Conservation (phyloP, 1,140 invertebrate species). For the Danaus melanippus region DNA sequence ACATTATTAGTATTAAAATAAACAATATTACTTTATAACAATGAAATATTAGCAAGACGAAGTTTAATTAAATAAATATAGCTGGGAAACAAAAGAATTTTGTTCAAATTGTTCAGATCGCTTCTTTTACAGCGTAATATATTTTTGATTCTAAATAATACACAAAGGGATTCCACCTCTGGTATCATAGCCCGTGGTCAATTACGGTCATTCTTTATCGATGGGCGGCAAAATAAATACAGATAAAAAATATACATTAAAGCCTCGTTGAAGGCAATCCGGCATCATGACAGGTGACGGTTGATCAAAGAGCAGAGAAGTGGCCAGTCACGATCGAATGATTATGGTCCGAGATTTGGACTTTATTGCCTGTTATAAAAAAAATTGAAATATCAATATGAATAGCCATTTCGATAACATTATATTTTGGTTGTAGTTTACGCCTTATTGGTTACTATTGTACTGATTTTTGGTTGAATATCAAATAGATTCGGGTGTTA, state of each 20-base stretch:
- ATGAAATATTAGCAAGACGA: too few species aligned
- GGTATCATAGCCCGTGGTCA: slow-evolving; percentile 28
- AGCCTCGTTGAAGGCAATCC: slow-evolving; percentile 41
- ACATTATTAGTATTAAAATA: too few species aligned
- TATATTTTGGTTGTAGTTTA: not conserved
- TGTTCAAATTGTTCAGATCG: too few species aligned
- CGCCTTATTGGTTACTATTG: too few species aligned
- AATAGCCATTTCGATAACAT: slow-evolving; percentile 6
- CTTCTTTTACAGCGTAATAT: too few species aligned
- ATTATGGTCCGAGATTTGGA: slow-evolving; percentile 44
- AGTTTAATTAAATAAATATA: too few species aligned
- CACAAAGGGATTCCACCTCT: slow-evolving; percentile 13
- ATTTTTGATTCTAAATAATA: too few species aligned
- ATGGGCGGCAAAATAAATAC: slow-evolving; percentile 37
- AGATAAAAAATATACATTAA: slow-evolving; percentile 42
- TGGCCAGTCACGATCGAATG: slow-evolving; percentile 53
- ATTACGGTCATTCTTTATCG: slow-evolving; percentile 36
- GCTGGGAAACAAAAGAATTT: too few species aligned
- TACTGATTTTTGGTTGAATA: too few species aligned
- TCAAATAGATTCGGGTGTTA: too few species aligned
- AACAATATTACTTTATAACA: too few species aligned
- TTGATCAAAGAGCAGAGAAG: slow-evolving; percentile 37
- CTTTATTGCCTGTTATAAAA: slow-evolving; percentile 35
- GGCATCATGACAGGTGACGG: slow-evolving; percentile 48
- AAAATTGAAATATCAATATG: slow-evolving; percentile 28